Percentiles rank a stretch among this genome's conserved stretches.
These are phyloP conservation scores for Lingula anatina DNA, from an alignment of 2,888 invertebrate genomes.

Conservation along the genomic window DNA sequence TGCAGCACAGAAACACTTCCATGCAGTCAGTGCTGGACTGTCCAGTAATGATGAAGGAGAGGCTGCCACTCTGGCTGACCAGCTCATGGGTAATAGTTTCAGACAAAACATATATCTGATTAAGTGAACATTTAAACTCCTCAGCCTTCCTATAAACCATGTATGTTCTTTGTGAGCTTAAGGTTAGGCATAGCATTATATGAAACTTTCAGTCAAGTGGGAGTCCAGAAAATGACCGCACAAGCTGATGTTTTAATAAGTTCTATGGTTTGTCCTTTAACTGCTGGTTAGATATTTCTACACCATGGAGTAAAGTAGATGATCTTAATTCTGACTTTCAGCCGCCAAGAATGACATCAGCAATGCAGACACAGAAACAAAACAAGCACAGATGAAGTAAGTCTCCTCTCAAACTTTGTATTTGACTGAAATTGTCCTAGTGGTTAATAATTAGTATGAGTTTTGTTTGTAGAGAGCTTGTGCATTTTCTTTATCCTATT, in stretches of 20 bases:
- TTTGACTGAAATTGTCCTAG: not conserved
- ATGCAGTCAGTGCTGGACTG: constrained; percentile 79
- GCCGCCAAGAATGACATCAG: constrained; percentile 72
- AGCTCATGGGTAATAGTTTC: constrained; percentile 74
- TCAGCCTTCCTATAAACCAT: no score
- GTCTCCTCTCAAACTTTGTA: constrained; percentile 2
- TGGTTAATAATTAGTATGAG: not conserved
- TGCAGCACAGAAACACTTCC: constrained; percentile 71
- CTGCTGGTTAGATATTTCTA: no score
- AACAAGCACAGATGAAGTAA: constrained; percentile 69
- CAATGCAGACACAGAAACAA: constrained; percentile 72
- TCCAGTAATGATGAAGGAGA: constrained; percentile 71
- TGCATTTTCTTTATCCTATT: no score
- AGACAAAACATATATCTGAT: no score
- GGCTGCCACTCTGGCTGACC: constrained; percentile 79
- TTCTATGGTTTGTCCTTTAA: no score
- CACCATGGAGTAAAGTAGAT: no score
- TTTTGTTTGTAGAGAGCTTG: not conserved
- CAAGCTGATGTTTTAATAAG: no score
- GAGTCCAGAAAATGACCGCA: no score
- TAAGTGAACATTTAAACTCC: no score
- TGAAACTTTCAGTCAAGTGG: no score
- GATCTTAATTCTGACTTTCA: constrained; percentile 51
- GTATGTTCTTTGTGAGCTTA: no score
- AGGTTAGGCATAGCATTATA: no score